Evolutionary conservation across 2,113 vertebrate species (phyloP), one percentile per base, ranked within the genome.

Genomic region (Rhipidura dahli): DNA sequence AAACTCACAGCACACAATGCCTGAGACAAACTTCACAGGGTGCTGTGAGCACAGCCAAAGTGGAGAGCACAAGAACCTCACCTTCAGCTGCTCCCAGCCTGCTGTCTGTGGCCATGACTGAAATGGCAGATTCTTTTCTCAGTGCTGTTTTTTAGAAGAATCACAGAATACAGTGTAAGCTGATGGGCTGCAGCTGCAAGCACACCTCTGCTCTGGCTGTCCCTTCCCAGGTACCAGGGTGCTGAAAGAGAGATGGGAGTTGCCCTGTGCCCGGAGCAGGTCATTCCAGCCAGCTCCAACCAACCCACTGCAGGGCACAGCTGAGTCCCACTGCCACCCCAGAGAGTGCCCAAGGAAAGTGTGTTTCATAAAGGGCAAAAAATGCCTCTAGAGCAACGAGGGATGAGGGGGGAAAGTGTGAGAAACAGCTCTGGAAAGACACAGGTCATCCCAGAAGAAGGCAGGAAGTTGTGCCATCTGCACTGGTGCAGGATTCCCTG

Each of bases 41-140:
- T 11, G 30, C 33, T 35, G 7, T 4, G 18, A 26, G 15, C 2
- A 2, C 47, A 44, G 19, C 8, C 1, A 2, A 56, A 42, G 26
- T 0, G 1, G 17, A 79, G 30, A 28, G 49, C 9, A 27, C 0
- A 0, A 14, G 8, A 18, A 27, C 20, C 15, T 31, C 35, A 17
- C 15, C 33, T 68, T 39, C 0, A 0, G 17, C 20, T 0, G 0
- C 13, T 60, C 40, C 39, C 49, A n/a, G 27, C 10, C 39, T 50
- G 9, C 9, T 4, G 2, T 28, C n/a, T 28, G 26, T 16, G 42
- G 44, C 35, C 27, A 0, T 2, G 18, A 56, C 24, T 47, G 33
- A 87, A 71, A 40, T 1, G 3, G 21, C 11, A 9, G 1, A 53
- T 70, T 70, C 26, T n/a, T 51, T 51, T 69, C 51, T n/a, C 81